A percentile compares a stretch with the other conserved stretches of the same genome.
Evolutionary conservation across 2,888 invertebrate species (phyloP).

Genomic region (Drosophila paranaensis): DNA sequence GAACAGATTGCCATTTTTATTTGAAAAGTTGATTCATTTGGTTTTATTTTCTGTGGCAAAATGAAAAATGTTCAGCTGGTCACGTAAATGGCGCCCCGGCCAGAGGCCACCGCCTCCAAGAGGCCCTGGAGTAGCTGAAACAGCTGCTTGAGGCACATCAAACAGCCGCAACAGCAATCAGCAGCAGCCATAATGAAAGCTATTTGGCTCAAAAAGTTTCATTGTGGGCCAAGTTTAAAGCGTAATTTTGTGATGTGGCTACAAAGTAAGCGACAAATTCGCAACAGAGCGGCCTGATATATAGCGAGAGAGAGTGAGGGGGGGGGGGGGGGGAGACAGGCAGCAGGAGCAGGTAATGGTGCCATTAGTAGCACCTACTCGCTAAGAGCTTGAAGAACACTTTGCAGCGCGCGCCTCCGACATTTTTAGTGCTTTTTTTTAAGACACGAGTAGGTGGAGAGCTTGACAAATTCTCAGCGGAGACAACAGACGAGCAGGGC

Average conservation of each 20-base stretch:
- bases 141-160: constrained; percentile 65
- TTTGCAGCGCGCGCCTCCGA: constrained; percentile 21
- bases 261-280: constrained; percentile 56
- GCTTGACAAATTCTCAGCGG: constrained; percentile 7
- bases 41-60: constrained; percentile 59
- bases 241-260: constrained; percentile 55
- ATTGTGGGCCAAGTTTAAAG: constrained; percentile 61
- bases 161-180: constrained; percentile 39
- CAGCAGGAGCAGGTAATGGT: constrained; percentile 61
- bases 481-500: constrained; percentile 12
- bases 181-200: constrained; percentile 60
- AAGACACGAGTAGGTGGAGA: not conserved
- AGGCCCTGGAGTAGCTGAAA: constrained; percentile 22
- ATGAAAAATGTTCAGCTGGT: constrained; percentile 66
- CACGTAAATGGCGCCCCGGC: constrained; percentile 58
- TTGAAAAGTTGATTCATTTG: constrained; percentile 74
- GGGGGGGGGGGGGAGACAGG: not conserved
- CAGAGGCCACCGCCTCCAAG: not conserved
- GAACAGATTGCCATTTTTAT: constrained; percentile 67
- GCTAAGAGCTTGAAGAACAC: constrained; percentile 31
- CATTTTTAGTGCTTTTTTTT: constrained; percentile 26
- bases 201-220: constrained; percentile 67
- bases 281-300: not conserved
- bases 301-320: not conserved
- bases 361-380: constrained; percentile 75